Conservation (phyloP, 2,797 vertebrate genomes). For the Myotis pilosus region DNA sequence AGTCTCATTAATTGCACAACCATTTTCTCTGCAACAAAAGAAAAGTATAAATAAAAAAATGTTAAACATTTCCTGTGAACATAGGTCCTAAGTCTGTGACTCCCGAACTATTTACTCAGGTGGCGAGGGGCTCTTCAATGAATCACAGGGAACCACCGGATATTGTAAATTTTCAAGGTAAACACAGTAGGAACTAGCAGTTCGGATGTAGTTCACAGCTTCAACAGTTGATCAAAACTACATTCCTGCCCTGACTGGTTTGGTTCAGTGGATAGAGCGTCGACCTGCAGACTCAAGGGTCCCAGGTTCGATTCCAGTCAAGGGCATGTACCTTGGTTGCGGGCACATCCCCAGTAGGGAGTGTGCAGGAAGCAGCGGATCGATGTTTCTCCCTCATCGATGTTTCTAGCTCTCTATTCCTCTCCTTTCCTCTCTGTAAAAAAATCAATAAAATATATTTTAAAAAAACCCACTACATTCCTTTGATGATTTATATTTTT, state of each 20-base stretch:
- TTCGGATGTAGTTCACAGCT: neutral
- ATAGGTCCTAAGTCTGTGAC: neutral
- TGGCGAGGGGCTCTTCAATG: neutral
- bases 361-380: too few relatives aligned
- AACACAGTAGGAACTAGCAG: neutral
- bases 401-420: too few relatives aligned
- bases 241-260: too few relatives aligned
- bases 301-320: too few relatives aligned
- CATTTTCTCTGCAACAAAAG: neutral
- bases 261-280: too few relatives aligned
- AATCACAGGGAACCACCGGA: neutral
- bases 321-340: too few relatives aligned
- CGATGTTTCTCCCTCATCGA: too few relatives aligned
- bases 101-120: neutral
- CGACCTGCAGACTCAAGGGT: too few relatives aligned
- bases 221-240: neutral
- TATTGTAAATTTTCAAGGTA: neutral
- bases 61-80: neutral
- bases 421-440: too few relatives aligned
- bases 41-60: neutral
- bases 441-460: too few relatives aligned
- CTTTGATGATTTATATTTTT: neutral
- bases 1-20: neutral
- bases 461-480: too few relatives aligned
- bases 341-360: too few relatives aligned